Evolutionary conservation across 2,888 invertebrate species (phyloP).

Genomic region (Tenthredo amoena): DNA sequence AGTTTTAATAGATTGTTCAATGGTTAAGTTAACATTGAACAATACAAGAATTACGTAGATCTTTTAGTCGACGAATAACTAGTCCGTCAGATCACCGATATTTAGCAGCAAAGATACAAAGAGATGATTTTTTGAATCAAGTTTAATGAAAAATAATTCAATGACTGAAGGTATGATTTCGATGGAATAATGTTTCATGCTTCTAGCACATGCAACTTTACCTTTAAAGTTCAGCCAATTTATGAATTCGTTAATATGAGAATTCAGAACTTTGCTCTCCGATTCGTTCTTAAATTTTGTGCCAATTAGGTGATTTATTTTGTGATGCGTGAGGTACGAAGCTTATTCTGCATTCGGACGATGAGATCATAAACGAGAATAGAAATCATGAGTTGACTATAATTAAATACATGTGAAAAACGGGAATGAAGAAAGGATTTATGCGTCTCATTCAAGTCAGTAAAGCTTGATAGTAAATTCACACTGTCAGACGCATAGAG

Average conservation of each 20-base stretch:
- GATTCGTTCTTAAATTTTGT: slow-evolving; percentile 47
- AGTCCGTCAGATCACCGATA: slow-evolving; percentile 16
- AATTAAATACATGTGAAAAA: background rate
- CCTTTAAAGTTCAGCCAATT: slow-evolving; percentile 44
- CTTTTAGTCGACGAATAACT: background rate
- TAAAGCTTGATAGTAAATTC: background rate
- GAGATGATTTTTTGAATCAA: background rate
- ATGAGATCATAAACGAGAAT: background rate
- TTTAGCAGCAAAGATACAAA: background rate
- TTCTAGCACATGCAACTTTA: slow-evolving; percentile 49
- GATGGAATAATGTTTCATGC: slow-evolving; percentile 44
- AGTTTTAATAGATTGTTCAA: slow-evolving; percentile 1
- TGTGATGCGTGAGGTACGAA: slow-evolving; percentile 31
- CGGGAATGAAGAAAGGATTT: background rate
- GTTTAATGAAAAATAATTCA: background rate
- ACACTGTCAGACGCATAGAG: background rate
- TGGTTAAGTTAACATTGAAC: background rate
- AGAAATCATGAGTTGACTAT: background rate
- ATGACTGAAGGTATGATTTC: slow-evolving; percentile 24
- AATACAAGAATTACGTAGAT: background rate
- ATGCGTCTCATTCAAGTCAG: background rate
- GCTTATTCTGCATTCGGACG: background rate
- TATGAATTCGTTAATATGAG: slow-evolving; percentile 23
- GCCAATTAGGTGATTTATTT: slow-evolving; percentile 12
- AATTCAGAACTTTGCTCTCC: slow-evolving; percentile 44